Base-by-base conservation (phyloP, 2,888 invertebrate species). In the Watsonalla cultraria region DNA sequence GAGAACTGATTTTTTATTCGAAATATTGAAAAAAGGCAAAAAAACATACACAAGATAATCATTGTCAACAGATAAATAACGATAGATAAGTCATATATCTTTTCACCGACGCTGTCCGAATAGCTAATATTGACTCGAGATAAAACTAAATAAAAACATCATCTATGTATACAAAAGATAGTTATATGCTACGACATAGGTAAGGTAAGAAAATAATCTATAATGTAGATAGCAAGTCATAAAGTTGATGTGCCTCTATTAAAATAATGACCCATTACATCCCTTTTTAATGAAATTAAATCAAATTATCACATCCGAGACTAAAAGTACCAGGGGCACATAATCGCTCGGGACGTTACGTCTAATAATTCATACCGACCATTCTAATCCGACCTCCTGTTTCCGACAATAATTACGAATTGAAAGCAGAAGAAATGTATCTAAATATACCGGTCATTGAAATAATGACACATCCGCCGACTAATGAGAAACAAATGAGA, bases 401-500 rank as follows among this genome's bases (percentile, higher is more conserved):
- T 48, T 47, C 42, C 11, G 52, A 58, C 57, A 9, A 60, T 65
- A 65, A 65, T 63, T 66, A 61, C 57, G 53, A 50, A 57, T 64
- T 55, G 54, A 48, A 50, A 45, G 45, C 49, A 45, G 72, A 78
- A 76, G 74, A 70, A 70, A 72, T 74, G 59, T 80, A 50, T 80
- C 84, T 66, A 54, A 66, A 73, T 77, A 73, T 66, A 65, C 72
- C 85, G 87, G 87, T 78, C 76, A 82, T 82, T 79, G 80, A 77
- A 72, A 79, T 84, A 85, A 86, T 84, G 81, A 74, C 67, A 86
- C 87, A 86, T 89, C 88, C 88, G 86, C 85, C 68, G 70, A 64
- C 74, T 88, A 89, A 89, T 89, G 84, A 87, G 80, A 77, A 86
- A 87, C 89, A 88, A 88, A 86, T 89, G 89, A 86, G 78, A 78